Percentiles rank a stretch among this genome's conserved stretches.
Conservation (phyloP, 2,797 vertebrate genomes). For the Micrastur ruficollis region DNA sequence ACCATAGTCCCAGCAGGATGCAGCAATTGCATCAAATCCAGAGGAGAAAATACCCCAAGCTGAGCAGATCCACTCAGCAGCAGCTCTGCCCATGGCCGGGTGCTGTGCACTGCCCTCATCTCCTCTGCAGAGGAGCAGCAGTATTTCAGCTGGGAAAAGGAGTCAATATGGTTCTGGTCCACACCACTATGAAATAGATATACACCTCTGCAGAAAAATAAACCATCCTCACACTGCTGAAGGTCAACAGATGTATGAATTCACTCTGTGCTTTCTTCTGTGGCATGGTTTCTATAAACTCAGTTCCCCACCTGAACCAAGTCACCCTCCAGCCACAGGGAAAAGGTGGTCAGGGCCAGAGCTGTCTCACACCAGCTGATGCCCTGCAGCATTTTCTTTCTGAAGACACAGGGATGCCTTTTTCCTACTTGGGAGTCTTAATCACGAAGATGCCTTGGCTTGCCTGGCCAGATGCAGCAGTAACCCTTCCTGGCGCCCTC, state of each 20-base stretch:
- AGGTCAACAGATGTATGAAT: background rate
- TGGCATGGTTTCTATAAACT: background rate
- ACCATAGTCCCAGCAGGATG: background rate
- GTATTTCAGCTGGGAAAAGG: background rate
- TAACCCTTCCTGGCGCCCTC: background rate
- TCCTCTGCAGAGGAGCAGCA: background rate
- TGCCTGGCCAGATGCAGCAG: background rate
- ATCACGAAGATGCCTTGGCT: background rate
- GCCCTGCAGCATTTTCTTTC: background rate
- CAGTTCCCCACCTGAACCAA: background rate
- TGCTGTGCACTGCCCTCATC: background rate
- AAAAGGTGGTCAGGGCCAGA: background rate
- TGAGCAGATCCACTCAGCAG: background rate
- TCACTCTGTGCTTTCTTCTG: background rate
- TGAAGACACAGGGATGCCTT: background rate
- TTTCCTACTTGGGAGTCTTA: background rate
- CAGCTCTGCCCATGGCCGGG: background rate
- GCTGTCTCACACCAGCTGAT: background rate
- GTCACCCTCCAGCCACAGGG: background rate
- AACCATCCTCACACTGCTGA: background rate
- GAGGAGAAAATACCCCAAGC: background rate
- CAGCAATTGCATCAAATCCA: background rate
- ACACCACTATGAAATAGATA: background rate
- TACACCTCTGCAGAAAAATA: background rate
- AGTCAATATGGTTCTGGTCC: background rate